Base-by-base conservation (phyloP, 1,140 invertebrate species). In the Drosophila albomicans region DNA sequence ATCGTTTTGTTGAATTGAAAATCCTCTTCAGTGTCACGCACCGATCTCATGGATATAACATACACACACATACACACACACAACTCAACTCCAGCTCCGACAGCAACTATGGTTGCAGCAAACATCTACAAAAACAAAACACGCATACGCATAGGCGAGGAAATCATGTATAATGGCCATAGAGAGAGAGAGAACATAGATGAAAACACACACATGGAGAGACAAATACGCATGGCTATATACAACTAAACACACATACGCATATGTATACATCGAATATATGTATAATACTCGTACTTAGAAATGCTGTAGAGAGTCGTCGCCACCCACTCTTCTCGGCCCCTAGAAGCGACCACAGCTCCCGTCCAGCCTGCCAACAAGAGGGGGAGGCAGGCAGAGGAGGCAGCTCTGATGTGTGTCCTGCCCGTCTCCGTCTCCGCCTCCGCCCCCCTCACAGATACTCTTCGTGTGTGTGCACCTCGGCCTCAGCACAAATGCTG, bases 1-100 rank as follows among this genome's bases (percentile, higher is more conserved):
- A 82, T 88, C 79, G 82, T 79, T 87, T 79, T 72, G 84, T 86
- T 86, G 84, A 86, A 86, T 86, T 86, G 84, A 88, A 86, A 86
- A 86, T 86, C 79, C 79, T 82, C 78, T 77, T 82, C 77, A 82
- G 78, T 74, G 69, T 75, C 61, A 63, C 66, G 41, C 61, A 67
- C 69, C 52, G 76, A 77, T 80, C 81, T 84, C 52, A 64, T 63
- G 58, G 59, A 51, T 25, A 45, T 41, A 63, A 45, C 61, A 59
- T 43, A 61, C 63, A 62, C 43, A 48, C 1, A 41, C 43, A 48
- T 0, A 41, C 59, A 58, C 30, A 15, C 15, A 25, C 79, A 43
- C 30, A 64, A 43, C 54, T 25, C 77, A 49, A 52, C 30, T 58
- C 63, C 46, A 43, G 38, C 54, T 49, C 7, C 54, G 46, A 25